Percentiles rank a stretch among this genome's conserved stretches.
Evolutionary conservation across 2,113 vertebrate genomes (phyloP).

Genomic region (rabbit (Oryctolagus cuniculus)): mOryCun1.1 NC_091448.1:7500001-7500500

Average conservation of each 20-base stretch:
- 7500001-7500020: neutral
- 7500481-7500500: neutral
- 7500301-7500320: neutral
- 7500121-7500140: neutral
- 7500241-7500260: neutral
- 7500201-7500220: fast-evolving
- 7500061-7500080: neutral
- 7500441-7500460: neutral
- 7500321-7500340: neutral
- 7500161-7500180: neutral
- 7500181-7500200: fast-evolving
- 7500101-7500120: neutral
- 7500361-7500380: neutral
- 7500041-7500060: neutral
- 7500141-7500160: fast-evolving
- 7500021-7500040: neutral
- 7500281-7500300: neutral
- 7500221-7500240: neutral
- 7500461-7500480: neutral
- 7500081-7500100: neutral
- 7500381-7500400: neutral
- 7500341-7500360: neutral
- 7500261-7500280: too few species aligned
- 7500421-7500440: neutral
- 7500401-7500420: neutral